A percentile compares a stretch with the other conserved stretches of the same genome.
phyloP scores from a whole-genome alignment of 2,113 vertebrate species.

The Oryzias woworae region DNA sequence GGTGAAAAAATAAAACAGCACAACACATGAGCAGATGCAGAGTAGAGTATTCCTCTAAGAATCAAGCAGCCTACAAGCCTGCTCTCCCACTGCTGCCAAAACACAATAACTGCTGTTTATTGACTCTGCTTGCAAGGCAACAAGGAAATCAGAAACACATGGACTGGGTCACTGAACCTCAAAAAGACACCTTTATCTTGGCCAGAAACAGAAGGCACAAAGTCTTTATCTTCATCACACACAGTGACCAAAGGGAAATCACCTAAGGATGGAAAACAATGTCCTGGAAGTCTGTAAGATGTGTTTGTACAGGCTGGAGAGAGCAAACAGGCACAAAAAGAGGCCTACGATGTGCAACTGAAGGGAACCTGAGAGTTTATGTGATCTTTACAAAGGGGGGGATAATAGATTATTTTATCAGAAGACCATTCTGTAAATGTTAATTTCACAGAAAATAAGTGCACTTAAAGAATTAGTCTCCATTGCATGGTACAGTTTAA shows the following conservation, averaged over 20 bases:
- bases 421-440: slow-evolving; percentile 20
- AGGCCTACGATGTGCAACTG: slow-evolving; percentile 1
- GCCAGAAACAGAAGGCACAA: slow-evolving; percentile 60
- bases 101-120: slow-evolving; percentile 75
- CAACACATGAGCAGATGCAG: slow-evolving; percentile 30
- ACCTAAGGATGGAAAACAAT: slow-evolving; percentile 65
- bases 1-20: not conserved
- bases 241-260: slow-evolving; percentile 60
- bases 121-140: slow-evolving; percentile 58
- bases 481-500: not conserved
- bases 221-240: slow-evolving; percentile 66
- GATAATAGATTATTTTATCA: slow-evolving; percentile 1
- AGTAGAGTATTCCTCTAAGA: slow-evolving; percentile 14
- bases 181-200: slow-evolving; percentile 68
- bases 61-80: slow-evolving; percentile 19
- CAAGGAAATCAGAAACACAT: slow-evolving; percentile 65
- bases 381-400: slow-evolving; percentile 3
- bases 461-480: not conserved
- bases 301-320: slow-evolving; percentile 59
- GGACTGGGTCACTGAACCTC: slow-evolving; percentile 60
- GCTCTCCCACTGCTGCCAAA: slow-evolving; percentile 49
- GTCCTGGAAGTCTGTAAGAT: slow-evolving; percentile 64
- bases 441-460: not conserved
- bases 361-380: slow-evolving; percentile 7
- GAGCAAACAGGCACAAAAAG: slow-evolving; percentile 17